Evolutionary conservation across 2,113 vertebrate genomes (phyloP), one percentile per base, ranked within the genome.

Genomic region (Scatophagus argus): DNA sequence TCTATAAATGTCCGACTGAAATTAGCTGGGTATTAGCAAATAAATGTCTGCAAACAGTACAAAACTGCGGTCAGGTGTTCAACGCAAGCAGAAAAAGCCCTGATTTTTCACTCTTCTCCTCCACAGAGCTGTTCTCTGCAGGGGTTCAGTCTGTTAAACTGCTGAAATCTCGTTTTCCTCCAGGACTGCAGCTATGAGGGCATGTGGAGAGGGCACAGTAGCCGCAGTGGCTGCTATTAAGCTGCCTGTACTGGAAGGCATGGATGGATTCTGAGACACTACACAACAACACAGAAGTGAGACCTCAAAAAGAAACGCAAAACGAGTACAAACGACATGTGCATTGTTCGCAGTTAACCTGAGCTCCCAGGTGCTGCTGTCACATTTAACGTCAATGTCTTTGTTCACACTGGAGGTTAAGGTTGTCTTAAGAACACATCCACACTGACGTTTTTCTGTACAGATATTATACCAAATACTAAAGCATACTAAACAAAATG

Each of bases 121-220:
- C 68, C 72, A 74, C 34, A 65, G 62, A 74, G 41, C 44, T 27
- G 61, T 74, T 77, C 87, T 86, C 84, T 86, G 80, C 74, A 62
- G 89, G 86, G 76, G 69, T 79, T 88, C 69, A 46, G 65, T 17
- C 68, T 78, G 77, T 80, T 88, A 91, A 89, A 89, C 67, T 92
- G 89, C 89, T 92, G 91, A 92, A 92, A 89, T 85, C 70, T 85
- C 9, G 65, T 60, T 89, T 90, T 90, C 75, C 88, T 88, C 51
- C 41, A 89, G 79, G 84, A 90, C 88, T 91, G 92, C 92, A 85
- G 86, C 85, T 78, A 56, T 23, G 85, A 86, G 88, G 77, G 79
- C 83, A 88, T 82, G 77, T 88, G 84, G 76, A 87, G 85, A 90
- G 88, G 90, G 84, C 83, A 85, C 59, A 56, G 78, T 44, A 72